Evolutionary conservation across 2,888 invertebrate genomes (phyloP).

Genomic region (Timema podura): DNA sequence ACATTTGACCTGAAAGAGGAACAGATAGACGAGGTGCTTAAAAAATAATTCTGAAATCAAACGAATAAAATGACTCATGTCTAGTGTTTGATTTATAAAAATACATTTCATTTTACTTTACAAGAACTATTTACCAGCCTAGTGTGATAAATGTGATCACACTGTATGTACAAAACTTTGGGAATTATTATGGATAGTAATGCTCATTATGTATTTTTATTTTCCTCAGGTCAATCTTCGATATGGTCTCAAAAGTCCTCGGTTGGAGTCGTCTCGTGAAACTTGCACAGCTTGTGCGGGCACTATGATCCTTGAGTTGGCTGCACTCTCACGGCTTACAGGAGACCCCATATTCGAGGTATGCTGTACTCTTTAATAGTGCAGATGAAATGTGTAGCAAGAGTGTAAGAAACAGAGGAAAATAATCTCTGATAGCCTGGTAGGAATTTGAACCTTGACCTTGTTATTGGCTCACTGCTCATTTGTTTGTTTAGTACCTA

Average conservation of each 20-base stretch:
- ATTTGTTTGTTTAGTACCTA: too few relatives aligned
- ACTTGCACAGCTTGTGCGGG: slow-evolving; percentile 99
- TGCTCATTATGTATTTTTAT: not conserved
- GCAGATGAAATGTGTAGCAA: too few relatives aligned
- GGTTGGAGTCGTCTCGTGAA: slow-evolving; percentile 71
- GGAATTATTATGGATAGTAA: too few relatives aligned
- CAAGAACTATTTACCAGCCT: not conserved
- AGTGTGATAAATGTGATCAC: too few relatives aligned
- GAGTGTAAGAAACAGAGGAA: too few relatives aligned
- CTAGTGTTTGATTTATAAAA: not conserved
- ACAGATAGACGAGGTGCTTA: too few relatives aligned
- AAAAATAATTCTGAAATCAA: not conserved
- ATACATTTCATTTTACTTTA: not conserved
- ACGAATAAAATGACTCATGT: not conserved
- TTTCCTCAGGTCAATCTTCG: slow-evolving; percentile 67
- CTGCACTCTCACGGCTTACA: slow-evolving; percentile 87
- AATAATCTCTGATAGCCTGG: too few relatives aligned
- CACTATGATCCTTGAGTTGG: slow-evolving; percentile 96
- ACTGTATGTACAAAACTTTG: too few relatives aligned
- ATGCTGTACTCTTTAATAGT: slow-evolving; percentile 24
- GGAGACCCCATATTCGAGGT: slow-evolving; percentile 88
- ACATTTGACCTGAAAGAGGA: too few relatives aligned
- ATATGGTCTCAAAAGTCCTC: slow-evolving; percentile 73
- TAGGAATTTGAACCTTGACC: too few relatives aligned
- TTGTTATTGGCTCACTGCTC: too few relatives aligned